Evolutionary conservation across 2,113 vertebrate genomes (phyloP), one percentile per base, ranked within the genome.

Genomic region (Rhabdornis inornatus): DNA sequence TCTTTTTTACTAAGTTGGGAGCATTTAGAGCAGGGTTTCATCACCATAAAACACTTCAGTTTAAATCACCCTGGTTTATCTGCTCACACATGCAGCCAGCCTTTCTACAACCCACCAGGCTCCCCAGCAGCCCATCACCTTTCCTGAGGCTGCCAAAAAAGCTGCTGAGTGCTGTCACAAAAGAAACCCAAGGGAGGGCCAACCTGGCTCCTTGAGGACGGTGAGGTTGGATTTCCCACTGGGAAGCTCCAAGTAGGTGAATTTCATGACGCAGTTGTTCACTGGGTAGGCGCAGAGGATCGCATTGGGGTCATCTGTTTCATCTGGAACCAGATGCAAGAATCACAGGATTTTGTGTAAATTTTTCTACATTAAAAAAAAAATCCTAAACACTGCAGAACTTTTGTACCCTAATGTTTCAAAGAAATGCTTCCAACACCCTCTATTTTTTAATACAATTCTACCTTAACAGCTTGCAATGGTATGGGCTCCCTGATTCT

Each of bases 211-310:
- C 85, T 97, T 98, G 49, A 99, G 99, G 27, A 99, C 98, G 0
- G 98, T 98, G 95, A 99, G 98, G 96, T 99, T 96, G 74, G 99
- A 99, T 72, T 93, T 98, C 50, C 99, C 99, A 14, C 97, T 99
- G 96, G 98, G 96, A 90, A 99, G 99, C 94, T 99, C 99, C 0
- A 94, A 94, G 61, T 99, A 99, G 11, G 98, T 99, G 97, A 99
- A 99, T 97, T 99, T 99, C 99, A 99, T 99, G 90, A 99, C 98
- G 0, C 99, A 99, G 64, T 99, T 99, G 71, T 98, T 97, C 72
- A 99, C 98, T 0, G 99, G 99, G 79, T 99, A 99, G 78, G 99
- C 98, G 15, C 99, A 99, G 11, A 99, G 97, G 60, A 99, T 98
- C 0, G 98, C 97, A 0, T 97, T 97, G 2, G 98, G 97, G 55